Evolutionary conservation across 2,888 invertebrate genomes (phyloP), one percentile per base, ranked within the genome.

Genomic region (Stenodera caucasica): DNA sequence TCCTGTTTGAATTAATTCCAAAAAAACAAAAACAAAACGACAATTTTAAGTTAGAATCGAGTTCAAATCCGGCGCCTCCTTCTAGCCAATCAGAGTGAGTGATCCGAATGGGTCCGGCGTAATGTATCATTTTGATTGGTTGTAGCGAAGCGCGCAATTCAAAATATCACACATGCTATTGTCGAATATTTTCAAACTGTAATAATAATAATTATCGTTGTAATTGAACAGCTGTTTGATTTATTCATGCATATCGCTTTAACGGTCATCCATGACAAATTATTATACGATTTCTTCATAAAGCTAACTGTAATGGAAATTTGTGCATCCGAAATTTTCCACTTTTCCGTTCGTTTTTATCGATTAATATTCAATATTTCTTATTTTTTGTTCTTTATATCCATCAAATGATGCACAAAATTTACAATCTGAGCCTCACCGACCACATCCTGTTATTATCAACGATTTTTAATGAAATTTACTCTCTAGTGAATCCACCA

Each of bases 231-330:
- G 55, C 62, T 59, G 62, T 40, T 45, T n/a, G 60, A 60, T 60
- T 67, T 65, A 65, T 65, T 61, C 65, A 63, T 65, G 65, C 64
- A 65, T 65, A 67, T 65, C 67, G 58, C 58, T 57, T 65, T 67
- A 67, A 65, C 67, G 67, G 65, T 65, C 65, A 63, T 55, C 61
- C 60, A 58, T 53, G 63, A 67, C 63, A 65, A 67, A 65, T 65
- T 63, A 58, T 55, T 65, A 59, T n/a, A n/a, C 67, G 65, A 65
- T 65, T 61, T 57, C 50, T 52, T 57, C 53, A 40, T 15, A 3
- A 40, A 40, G 15, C 14, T 55, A 55, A 45, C 45, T 26, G n/a
- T 21, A 23, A 29, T 51, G 18, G n/a, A 35, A 14, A 23, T 33
- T 53, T 53, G 53, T 51, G 15, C 14, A 32, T 51, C 30, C n/a